Evolutionary conservation across 2,113 vertebrate species (phyloP).

Genomic region (Rhinoderma darwinii): DNA sequence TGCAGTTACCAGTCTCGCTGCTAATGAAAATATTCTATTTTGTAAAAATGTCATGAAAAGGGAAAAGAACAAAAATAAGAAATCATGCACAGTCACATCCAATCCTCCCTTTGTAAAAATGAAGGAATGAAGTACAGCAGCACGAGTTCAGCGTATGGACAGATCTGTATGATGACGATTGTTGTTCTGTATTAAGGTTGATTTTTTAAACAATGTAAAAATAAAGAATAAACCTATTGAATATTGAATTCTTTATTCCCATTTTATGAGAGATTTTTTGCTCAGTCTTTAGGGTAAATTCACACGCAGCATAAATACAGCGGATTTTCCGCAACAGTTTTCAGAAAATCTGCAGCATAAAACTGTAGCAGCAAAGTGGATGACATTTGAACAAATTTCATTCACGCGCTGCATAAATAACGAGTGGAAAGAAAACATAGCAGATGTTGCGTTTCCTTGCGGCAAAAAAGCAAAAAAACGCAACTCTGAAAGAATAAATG

Average conservation of each 20-base stretch:
- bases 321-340: too few species aligned
- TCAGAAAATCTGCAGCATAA: too few species aligned
- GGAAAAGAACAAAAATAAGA: slow-evolving; percentile 63
- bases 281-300: too few species aligned
- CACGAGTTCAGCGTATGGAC: slow-evolving; percentile 60
- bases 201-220: slow-evolving; percentile 65
- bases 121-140: slow-evolving; percentile 65
- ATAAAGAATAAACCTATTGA: slow-evolving; percentile 63
- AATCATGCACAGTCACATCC: slow-evolving; percentile 64
- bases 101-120: slow-evolving; percentile 66
- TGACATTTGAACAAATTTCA: too few species aligned
- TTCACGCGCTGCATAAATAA: too few species aligned
- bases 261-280: too few species aligned
- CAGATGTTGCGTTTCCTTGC: too few species aligned
- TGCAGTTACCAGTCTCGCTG: slow-evolving; percentile 78
- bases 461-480: too few species aligned
- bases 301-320: too few species aligned
- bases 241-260: neutral
- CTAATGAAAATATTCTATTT: slow-evolving; percentile 80
- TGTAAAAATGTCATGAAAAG: slow-evolving; percentile 76
- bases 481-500: too few species aligned
- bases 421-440: too few species aligned
- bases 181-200: slow-evolving; percentile 65
- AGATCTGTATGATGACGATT: slow-evolving; percentile 64
- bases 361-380: too few species aligned